Base-by-base conservation (phyloP, 2,888 invertebrate species). In the Acholoe squamosa region DNA sequence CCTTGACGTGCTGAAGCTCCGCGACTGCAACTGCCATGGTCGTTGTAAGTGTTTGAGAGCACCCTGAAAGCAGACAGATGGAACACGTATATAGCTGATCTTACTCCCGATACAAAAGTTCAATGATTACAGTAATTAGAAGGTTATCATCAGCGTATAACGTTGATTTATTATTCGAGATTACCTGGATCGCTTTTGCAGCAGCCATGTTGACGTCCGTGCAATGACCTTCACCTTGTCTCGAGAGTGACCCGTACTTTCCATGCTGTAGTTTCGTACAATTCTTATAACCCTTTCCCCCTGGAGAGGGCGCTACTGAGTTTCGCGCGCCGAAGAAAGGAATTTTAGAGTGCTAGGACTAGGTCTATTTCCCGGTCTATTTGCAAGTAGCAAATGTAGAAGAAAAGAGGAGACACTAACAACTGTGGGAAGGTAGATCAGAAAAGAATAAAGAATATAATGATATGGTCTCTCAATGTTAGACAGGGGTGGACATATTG, bases 1-100 rank as follows among this genome's bases (percentile, higher is more conserved):
- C 86, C 86, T 86, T 86, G 86, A 86, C 16, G 31, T 25, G 56
- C 86, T 86, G 16, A 86, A 54, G 16, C 86, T 54, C 28, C 86
- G 86, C 0, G 33, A 43, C 84, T 54, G 86, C 0, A 7, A 43
- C 84, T 84, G 84, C 34, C 52, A 54, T 16, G n/a, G 10, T 54
- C n/a, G n/a, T n/a, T n/a, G n/a, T n/a, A n/a, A n/a, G n/a, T 86
- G 54, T 14, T 33, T 25, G 25, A 86, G 19, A 7, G 86, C 31
- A 7, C 28, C 22, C 86, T 86, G 86, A 86, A 86, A 86, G 52
- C 19, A 54, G 25, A 86, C 25, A 86, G 34, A 76, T 76, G 31
- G 10, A 25, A 14, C 76, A 25, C 16, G 31, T 76, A 7, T 76
- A 61, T n/a, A 61, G 16, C 5, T 25, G 16, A n/a, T 1, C 22